Conservation (phyloP, 2,113 vertebrate genomes). For the Stigmatopora nigra region DNA sequence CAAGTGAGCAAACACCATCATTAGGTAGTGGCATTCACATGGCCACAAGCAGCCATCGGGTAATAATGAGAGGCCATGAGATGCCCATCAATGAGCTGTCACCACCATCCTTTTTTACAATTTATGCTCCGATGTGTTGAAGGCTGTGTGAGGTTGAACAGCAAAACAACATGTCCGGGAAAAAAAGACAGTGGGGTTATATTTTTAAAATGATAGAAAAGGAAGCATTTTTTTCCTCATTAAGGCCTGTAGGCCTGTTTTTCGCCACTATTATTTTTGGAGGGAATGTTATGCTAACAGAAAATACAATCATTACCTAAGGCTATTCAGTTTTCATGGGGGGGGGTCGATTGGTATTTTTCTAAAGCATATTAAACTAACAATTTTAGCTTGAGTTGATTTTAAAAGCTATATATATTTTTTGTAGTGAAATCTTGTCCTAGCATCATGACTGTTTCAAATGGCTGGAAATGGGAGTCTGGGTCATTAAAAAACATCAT, state of each 20-base stretch:
- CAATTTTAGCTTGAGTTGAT: too few relatives aligned
- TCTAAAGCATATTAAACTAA: too few relatives aligned
- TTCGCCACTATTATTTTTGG: background rate
- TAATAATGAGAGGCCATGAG: conserved; percentile 35
- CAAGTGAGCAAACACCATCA: conserved; percentile 13
- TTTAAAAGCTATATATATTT: too few relatives aligned
- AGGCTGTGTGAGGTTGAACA: conserved; percentile 24
- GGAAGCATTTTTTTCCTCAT: background rate
- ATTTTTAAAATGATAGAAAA: conserved; percentile 9
- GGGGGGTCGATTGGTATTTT: too few relatives aligned
- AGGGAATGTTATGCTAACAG: too few relatives aligned
- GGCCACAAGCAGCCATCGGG: conserved; percentile 43
- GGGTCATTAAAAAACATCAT: too few relatives aligned
- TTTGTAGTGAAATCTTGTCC: too few relatives aligned
- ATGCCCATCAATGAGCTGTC: conserved; percentile 44
- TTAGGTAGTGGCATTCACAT: conserved; percentile 48
- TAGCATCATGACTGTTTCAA: too few relatives aligned
- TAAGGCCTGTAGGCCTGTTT: background rate
- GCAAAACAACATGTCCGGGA: conserved; percentile 3
- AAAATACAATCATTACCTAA: too few relatives aligned
- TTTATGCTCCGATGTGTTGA: conserved; percentile 26
- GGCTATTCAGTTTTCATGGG: too few relatives aligned
- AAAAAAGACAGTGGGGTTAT: conserved; percentile 11
- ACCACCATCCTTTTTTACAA: conserved; percentile 34
- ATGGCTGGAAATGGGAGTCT: too few relatives aligned